phyloP scores from a whole-genome alignment of 2,888 invertebrate genomes.

The Eurois occulta region DNA sequence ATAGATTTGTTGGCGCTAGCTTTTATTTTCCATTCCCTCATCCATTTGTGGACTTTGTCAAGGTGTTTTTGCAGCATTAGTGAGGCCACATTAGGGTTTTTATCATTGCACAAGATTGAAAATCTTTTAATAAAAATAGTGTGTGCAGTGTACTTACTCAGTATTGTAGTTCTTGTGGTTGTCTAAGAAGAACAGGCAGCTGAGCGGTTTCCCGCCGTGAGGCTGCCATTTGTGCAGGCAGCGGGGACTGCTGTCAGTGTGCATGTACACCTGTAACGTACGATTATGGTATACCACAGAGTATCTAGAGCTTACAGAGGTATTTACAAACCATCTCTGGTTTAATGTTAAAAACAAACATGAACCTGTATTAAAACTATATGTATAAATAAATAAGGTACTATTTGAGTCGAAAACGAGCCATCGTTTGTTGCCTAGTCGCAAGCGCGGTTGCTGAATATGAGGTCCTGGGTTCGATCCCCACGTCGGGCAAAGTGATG shows the following conservation, averaged over 20 bases:
- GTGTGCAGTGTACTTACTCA: slow-evolving; percentile 91
- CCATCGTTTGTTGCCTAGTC: not conserved
- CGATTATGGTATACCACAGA: not conserved
- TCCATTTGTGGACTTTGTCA: too few species aligned
- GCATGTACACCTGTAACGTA: slow-evolving; percentile 91
- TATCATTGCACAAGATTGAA: too few species aligned
- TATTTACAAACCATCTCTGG: too few species aligned
- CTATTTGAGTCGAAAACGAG: not conserved
- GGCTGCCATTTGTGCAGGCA: slow-evolving; percentile 98
- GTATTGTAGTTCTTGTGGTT: slow-evolving; percentile 95
- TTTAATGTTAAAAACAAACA: too few species aligned
- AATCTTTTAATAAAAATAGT: too few species aligned
- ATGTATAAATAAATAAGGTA: too few species aligned
- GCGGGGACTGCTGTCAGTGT: slow-evolving; percentile 92
- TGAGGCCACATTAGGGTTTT: too few species aligned
- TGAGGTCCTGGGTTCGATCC: not conserved
- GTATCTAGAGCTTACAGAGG: too few species aligned
- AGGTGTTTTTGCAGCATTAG: too few species aligned
- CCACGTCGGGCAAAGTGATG: not conserved
- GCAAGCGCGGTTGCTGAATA: not conserved
- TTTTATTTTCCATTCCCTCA: too few species aligned
- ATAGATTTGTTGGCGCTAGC: too few species aligned
- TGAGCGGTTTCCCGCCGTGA: slow-evolving; percentile 96
- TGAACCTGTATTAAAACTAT: too few species aligned
- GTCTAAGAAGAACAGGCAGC: slow-evolving; percentile 98